These are phyloP conservation scores for Manacus vitellinus DNA, from an alignment of 2,113 vertebrate genomes.

Conservation along the genomic window DNA sequence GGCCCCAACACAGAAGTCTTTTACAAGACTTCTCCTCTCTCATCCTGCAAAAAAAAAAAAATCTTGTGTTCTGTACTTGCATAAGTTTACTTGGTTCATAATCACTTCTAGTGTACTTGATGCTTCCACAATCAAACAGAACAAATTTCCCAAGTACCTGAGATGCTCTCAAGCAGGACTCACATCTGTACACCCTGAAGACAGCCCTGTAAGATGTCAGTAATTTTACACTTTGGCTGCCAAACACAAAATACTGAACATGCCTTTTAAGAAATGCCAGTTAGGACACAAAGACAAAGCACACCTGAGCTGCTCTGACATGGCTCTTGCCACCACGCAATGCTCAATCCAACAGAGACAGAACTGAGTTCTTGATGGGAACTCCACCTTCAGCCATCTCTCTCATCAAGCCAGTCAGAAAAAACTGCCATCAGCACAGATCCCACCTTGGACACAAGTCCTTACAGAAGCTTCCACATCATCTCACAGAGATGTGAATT, in stretches of 20 bases:
- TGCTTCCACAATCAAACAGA: background rate
- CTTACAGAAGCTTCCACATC: background rate
- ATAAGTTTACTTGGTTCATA: background rate
- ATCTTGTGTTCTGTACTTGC: background rate
- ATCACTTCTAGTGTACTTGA: background rate
- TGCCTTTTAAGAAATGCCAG: background rate
- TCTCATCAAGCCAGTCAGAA: fast-evolving
- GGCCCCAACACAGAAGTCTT: background rate
- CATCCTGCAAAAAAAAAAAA: background rate
- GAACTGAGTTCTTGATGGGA: background rate
- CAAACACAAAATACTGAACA: background rate
- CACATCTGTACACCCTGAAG: background rate
- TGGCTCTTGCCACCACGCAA: background rate
- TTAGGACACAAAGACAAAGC: background rate
- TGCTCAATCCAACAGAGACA: too few relatives aligned
- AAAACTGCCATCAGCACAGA: background rate
- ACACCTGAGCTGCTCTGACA: background rate
- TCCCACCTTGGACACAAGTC: background rate
- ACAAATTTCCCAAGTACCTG: background rate
- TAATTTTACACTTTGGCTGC: background rate
- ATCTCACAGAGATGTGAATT: background rate
- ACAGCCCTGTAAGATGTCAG: background rate
- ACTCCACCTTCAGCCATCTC: background rate
- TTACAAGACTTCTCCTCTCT: background rate
- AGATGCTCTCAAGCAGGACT: background rate